phyloP scores from a whole-genome alignment of 1,140 invertebrate genomes.

The Acromyrmex echinatior region DNA sequence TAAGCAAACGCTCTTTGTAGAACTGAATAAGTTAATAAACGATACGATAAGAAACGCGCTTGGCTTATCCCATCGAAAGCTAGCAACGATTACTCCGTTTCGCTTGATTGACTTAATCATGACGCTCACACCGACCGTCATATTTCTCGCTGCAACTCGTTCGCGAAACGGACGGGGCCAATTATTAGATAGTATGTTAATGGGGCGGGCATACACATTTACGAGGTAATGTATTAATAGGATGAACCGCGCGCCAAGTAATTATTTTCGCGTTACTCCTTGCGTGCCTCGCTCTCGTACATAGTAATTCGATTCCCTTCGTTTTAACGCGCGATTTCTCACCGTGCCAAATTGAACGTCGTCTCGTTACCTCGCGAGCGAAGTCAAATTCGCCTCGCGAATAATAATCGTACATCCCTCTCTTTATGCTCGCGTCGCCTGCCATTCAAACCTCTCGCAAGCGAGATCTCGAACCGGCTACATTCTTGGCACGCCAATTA shows the following conservation, averaged over 20 bases:
- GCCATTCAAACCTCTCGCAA: conserved; percentile 48
- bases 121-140: conserved; percentile 23
- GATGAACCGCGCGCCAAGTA: conserved; percentile 30
- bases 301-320: conserved; percentile 56
- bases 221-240: conserved; percentile 60
- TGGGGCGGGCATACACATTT: conserved; percentile 45
- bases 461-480: conserved; percentile 42
- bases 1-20: background rate
- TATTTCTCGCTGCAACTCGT: conserved; percentile 43
- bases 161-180: conserved; percentile 47
- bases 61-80: conserved; percentile 3
- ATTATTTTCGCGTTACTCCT: conserved; percentile 60
- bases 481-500: conserved; percentile 57
- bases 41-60: conserved; percentile 28
- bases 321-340: conserved; percentile 45
- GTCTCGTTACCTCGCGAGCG: conserved; percentile 52
- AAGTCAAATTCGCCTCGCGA: conserved; percentile 56
- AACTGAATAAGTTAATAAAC: conserved; percentile 9
- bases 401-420: conserved; percentile 61
- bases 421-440: conserved; percentile 52
- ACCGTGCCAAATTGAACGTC: conserved; percentile 53
- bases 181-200: conserved; percentile 63
- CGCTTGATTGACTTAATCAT: conserved; percentile 58
- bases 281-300: conserved; percentile 45
- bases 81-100: conserved; percentile 56